Base-by-base conservation (phyloP, 2,797 vertebrate genomes). In the Sebastes vulpes region DNA sequence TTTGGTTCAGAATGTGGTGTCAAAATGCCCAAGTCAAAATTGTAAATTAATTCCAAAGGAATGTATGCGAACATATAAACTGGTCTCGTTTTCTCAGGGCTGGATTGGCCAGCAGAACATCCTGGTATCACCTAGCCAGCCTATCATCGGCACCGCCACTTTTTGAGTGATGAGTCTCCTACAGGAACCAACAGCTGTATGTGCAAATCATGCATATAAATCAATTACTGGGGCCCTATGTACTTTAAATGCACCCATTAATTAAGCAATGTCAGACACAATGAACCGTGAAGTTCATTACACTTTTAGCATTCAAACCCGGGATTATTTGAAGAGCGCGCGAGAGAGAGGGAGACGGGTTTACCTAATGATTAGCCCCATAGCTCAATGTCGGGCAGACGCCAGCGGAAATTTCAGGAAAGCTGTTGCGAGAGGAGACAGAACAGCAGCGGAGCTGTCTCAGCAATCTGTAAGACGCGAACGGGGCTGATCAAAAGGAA, bases 131-230 rank as follows among this genome's bases (percentile, higher is more conserved):
- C 89, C 91, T 90, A 79, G 75, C 74, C 71, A 89, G 79, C 85
- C 82, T 84, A 92, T 94, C 94, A 95, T 94, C 94, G 88, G 71
- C 75, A 77, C 89, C 81, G 83, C 73, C 95, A 95, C 96, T 95
- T 96, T 97, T 96, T 99, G 97, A 99, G 96, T 98, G 98, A 98
- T 99, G 97, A 98, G 97, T 98, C 97, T 99, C 97, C 98, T 99
- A 98, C 98, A 99, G 98, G 97, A 99, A 97, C 97, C 97, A 99
- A 98, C 98, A 99, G 98, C 98, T 99, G 98, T 98, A 99, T 98
- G 97, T 97, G 97, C 97, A 98, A 99, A 98, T 98, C 98, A 98
- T 98, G 98, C 98, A 98, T 98, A 99, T 99, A 98, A 99, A 99
- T 99, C 98, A 99, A 99, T 99, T 99, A 98, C 96, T 21, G 61